Conservation (phyloP, 2,113 vertebrate genomes). For the Acanthisitta chloris region DNA sequence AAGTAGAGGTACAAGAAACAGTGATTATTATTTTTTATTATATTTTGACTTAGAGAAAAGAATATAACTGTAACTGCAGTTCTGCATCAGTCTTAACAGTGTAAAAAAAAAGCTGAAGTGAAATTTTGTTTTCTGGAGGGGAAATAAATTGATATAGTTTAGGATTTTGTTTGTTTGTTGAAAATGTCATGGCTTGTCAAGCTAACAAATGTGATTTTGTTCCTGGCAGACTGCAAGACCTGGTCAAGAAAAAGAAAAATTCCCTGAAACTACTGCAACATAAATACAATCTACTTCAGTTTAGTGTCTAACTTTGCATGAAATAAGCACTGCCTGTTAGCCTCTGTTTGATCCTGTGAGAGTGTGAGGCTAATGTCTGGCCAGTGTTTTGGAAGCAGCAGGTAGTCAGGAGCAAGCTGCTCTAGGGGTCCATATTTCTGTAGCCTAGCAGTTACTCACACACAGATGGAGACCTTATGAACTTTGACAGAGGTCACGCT, state of each 20-base stretch:
- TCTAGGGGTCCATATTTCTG: slow-evolving; percentile 87
- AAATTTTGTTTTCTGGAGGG: slow-evolving; percentile 31
- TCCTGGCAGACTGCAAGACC: background rate
- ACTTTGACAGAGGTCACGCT: slow-evolving; percentile 89
- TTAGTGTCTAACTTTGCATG: slow-evolving; percentile 78
- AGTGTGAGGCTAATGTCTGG: slow-evolving; percentile 88
- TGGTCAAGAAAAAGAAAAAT: slow-evolving; percentile 50
- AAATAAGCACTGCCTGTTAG: slow-evolving; percentile 84
- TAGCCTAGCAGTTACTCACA: slow-evolving; percentile 82
- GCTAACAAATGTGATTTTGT: slow-evolving; percentile 47
- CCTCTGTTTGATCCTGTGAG: slow-evolving; percentile 91
- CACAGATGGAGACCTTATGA: slow-evolving; percentile 94
- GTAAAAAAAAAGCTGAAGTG: background rate
- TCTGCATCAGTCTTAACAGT: background rate
- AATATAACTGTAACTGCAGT: background rate
- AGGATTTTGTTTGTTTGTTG: slow-evolving; percentile 44
- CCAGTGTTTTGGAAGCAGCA: slow-evolving; percentile 97
- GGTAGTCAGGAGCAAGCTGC: slow-evolving; percentile 90
- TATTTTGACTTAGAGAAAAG: background rate
- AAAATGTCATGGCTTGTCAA: slow-evolving; percentile 42
- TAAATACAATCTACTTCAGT: slow-evolving; percentile 72
- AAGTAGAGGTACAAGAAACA: background rate
- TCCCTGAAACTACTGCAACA: slow-evolving; percentile 23
- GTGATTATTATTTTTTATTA: background rate
- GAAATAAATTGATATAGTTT: slow-evolving; percentile 1